Conservation (phyloP, 2,113 vertebrate genomes). For the Ammospiza nelsoni region DNA sequence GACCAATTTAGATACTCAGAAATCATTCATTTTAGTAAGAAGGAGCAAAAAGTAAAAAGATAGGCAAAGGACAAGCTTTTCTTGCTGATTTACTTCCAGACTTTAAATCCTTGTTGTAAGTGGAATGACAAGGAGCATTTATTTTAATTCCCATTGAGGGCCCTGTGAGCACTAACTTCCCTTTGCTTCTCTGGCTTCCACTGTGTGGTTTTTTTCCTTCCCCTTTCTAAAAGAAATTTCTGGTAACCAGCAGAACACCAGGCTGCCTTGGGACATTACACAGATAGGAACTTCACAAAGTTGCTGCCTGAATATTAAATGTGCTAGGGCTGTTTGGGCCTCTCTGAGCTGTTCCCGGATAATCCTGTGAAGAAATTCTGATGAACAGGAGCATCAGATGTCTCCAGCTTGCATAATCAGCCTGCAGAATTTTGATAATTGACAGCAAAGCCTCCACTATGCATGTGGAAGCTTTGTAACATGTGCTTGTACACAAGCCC, state of each 20-base stretch:
- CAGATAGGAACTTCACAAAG: not conserved
- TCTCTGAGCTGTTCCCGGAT: not conserved
- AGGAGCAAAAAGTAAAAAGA: not conserved
- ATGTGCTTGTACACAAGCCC: not conserved
- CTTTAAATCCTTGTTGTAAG: not conserved
- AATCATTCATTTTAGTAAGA: not conserved
- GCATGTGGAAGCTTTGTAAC: not conserved
- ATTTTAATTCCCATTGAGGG: conserved; percentile 5
- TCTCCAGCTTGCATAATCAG: not conserved
- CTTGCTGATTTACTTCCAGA: not conserved
- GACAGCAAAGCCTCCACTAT: not conserved
- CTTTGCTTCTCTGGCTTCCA: not conserved
- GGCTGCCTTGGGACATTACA: not conserved
- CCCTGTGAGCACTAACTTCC: not conserved
- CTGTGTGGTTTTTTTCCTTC: not conserved
- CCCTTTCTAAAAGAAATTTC: conserved; percentile 4
- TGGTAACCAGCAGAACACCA: not conserved
- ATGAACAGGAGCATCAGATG: not conserved
- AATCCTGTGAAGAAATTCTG: not conserved
- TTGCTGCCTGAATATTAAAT: not conserved
- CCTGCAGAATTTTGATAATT: not conserved
- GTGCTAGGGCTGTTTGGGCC: not conserved
- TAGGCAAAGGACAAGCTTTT: not conserved
- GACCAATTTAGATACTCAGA: not conserved
- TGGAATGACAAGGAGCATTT: not conserved